Evolutionary conservation across 2,888 invertebrate species (phyloP).

Genomic region (Scaeva pyrastri): DNA sequence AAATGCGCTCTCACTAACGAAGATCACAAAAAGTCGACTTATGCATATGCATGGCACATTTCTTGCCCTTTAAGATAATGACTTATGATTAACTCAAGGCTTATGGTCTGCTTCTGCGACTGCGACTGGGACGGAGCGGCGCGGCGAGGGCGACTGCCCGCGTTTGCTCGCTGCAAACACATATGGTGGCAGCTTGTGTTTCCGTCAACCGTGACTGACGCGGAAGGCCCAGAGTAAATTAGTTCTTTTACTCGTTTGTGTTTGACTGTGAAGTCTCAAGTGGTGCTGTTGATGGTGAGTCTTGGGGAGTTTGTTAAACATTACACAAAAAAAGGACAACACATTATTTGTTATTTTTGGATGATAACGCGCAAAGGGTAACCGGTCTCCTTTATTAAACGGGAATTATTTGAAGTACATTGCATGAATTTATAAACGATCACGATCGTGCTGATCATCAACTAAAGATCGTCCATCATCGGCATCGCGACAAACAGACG

Average conservation of each 20-base stretch:
- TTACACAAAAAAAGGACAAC: conserved; percentile 51
- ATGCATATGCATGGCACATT: conserved; percentile 45
- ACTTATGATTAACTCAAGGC: conserved; percentile 46
- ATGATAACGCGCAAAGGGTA: conserved; percentile 55
- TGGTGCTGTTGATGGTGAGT: neutral
- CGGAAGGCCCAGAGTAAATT: conserved; percentile 6
- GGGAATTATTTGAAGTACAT: conserved; percentile 61
- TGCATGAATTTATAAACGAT: conserved; percentile 26
- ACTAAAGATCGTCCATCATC: conserved; percentile 1
- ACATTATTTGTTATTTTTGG: conserved; percentile 53
- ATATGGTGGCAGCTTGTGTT: conserved; percentile 68
- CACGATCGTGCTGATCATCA: neutral
- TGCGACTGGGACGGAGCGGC: too few relatives aligned
- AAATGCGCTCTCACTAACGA: conserved; percentile 14
- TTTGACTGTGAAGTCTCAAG: neutral
- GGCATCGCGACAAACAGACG: neutral
- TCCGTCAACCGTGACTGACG: conserved; percentile 59
- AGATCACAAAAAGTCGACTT: neutral
- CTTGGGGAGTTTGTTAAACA: conserved; percentile 21
- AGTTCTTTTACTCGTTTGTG: neutral
- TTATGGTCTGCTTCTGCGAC: neutral
- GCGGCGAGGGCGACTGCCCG: neutral
- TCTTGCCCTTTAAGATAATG: conserved; percentile 41
- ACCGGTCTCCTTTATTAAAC: conserved; percentile 50
- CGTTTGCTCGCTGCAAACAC: conserved; percentile 22